Evolutionary conservation across 1,140 invertebrate species (phyloP).

Genomic region (Heliconius melpomene): DNA sequence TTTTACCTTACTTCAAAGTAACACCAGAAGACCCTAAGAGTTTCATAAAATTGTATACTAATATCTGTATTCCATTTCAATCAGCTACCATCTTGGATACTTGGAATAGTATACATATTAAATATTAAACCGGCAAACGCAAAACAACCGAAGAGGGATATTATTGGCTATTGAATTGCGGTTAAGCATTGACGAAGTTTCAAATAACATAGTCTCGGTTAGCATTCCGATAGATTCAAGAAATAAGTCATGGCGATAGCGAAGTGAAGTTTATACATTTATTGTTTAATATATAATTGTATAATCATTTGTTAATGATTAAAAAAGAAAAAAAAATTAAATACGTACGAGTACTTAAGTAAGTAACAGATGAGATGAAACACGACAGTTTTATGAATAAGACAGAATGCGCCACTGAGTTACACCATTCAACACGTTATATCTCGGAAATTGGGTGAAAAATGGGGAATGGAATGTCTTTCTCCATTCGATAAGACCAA

Average conservation of each 20-base stretch:
- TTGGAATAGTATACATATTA: constrained; percentile 23
- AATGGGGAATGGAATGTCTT: too few relatives aligned
- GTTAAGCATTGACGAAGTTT: constrained; percentile 55
- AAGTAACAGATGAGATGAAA: too few relatives aligned
- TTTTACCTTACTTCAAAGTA: too few relatives aligned
- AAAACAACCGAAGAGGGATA: constrained; percentile 35
- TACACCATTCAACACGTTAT: too few relatives aligned
- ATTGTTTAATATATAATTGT: not conserved
- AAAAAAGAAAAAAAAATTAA: too few relatives aligned
- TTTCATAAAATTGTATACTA: not conserved
- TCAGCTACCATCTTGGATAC: not conserved
- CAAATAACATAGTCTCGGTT: constrained; percentile 50
- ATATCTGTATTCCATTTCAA: not conserved
- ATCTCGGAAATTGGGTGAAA: too few relatives aligned
- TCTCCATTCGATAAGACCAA: too few relatives aligned
- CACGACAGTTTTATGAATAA: too few relatives aligned
- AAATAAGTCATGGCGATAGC: not conserved
- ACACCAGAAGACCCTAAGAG: too few relatives aligned
- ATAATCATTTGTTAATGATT: not conserved
- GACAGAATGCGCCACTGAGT: too few relatives aligned
- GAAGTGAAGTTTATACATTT: not conserved
- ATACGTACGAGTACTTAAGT: too few relatives aligned
- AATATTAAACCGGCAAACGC: constrained; percentile 33
- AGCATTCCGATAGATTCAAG: not conserved
- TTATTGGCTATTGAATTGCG: constrained; percentile 44